Base-by-base conservation (phyloP, 2,113 vertebrate species). In the Oncorhynchus clarkii region DNA sequence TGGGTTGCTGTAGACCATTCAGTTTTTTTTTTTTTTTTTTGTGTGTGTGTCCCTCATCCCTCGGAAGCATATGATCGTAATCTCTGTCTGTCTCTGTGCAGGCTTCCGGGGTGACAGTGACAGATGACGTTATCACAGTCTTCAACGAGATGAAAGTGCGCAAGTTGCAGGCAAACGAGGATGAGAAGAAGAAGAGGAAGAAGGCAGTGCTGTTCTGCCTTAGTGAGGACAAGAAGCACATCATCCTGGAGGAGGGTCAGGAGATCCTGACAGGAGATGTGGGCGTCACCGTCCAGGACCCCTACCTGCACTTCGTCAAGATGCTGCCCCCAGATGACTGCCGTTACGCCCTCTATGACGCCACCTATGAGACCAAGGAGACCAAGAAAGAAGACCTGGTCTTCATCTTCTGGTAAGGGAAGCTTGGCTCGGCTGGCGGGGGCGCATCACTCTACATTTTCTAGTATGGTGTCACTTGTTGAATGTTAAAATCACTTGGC, bases 111-210 rank as follows among this genome's bases (percentile, higher is more conserved):
- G 95, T 98, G 75, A 94, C 92, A 85, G 95, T 98, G 45, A 93
- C 94, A n/a, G 96, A 97, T 59, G 89, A 88, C 3, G 95, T 97
- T 31, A 88, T 98, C 76, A 88, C 86, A 1, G 85, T 95, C 81
- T 97, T 97, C 92, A 96, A 96, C 1, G 93, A 96, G 31, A 97
- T 97, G 96, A 98, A 98, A 88, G 95, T 98, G 79, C 95, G 95
- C 51, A 97, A 96, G 78, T 91, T 93, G 0, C 93, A 94, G 1
- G 89, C 91, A 0, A 91, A 89, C 0, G 95, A 96, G 81, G 94
- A 93, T 0, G 96, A 97, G 66, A 93, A 92, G 83, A 96, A 85
- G 88, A 95, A 92, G 89, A 94, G 96, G 87, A 96, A 96, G 94
- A 98, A 98, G 94, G 95, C 94, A 0, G 92, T 96, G 67, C 85